Evolutionary conservation across 2,113 vertebrate genomes (phyloP), one percentile per base, ranked within the genome.

Genomic region (Nymphicus hollandicus): DNA sequence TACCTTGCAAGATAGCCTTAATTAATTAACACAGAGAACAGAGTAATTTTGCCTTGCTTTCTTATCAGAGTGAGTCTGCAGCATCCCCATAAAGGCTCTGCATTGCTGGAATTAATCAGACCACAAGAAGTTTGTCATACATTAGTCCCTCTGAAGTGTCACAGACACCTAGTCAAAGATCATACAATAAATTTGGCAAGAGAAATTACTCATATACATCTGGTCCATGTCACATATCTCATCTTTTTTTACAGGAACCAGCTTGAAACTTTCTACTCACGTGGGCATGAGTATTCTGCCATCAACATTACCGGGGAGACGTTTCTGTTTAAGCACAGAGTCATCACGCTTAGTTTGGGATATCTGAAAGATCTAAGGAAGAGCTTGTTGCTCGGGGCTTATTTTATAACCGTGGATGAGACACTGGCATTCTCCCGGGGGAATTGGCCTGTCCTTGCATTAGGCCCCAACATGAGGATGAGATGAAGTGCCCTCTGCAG

Each of bases 91-190:
- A 78, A 84, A 85, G 76, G 17, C 50, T 94, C 65, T 83, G 27
- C 58, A 37, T 35, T 89, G 65, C 76, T 76, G 72, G 82, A 91
- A 91, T 80, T 94, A 69, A 93, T 93, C 91, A 84, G 72, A 81
- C 39, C 27, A 85, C 78, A 79, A 37, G 63, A 95, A 83, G 64
- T 95, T 53, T 92, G 83, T 73, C 85, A 76, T 74, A 70, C 43
- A 31, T 86, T 88, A 69, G 82, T 74, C 71, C 88, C 35, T 84
- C 61, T 97, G 43, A 96, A 82, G 89, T 93, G 70, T 91, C 85
- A 73, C 78, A 76, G 94, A 92, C 71, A 94, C 46, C 56, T 41
- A 76, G 79, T 44, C 49, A 93, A 87, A 56, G 47, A 72, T 39
- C 66, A 64, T 55, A 80, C 72, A 50, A 72, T 47, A 86, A 70